A percentile compares a stretch with the other conserved stretches of the same genome.
Evolutionary conservation across 2,797 vertebrate genomes (phyloP).

Genomic region (Esox lucius): DNA sequence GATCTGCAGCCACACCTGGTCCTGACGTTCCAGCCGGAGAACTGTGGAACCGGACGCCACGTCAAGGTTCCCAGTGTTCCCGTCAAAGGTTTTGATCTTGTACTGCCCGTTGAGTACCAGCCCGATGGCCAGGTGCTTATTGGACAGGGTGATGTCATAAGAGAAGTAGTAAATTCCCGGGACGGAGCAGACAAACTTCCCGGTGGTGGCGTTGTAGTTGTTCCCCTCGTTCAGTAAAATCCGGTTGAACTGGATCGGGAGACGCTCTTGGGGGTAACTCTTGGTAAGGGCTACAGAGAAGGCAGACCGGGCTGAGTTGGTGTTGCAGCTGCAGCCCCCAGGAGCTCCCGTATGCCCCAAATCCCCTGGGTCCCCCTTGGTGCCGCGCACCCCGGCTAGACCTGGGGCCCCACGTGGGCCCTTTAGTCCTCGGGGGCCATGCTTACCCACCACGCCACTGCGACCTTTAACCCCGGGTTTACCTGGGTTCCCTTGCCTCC

Average conservation of each 20-base stretch:
- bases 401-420: slow-evolving; percentile 81
- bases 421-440: slow-evolving; percentile 86
- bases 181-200: slow-evolving; percentile 89
- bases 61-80: slow-evolving; percentile 94
- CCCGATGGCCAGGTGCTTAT: slow-evolving; percentile 95
- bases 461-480: slow-evolving; percentile 87
- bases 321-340: slow-evolving; percentile 85
- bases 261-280: slow-evolving; percentile 90
- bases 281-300: slow-evolving; percentile 94
- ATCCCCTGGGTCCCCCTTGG: slow-evolving; percentile 83
- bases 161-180: slow-evolving; percentile 95
- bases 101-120: slow-evolving; percentile 96
- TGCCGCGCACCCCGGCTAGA: slow-evolving; percentile 71
- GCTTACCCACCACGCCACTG: slow-evolving; percentile 84
- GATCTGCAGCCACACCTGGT: slow-evolving; percentile 98
- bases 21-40: slow-evolving; percentile 81
- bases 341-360: slow-evolving; percentile 77
- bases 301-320: slow-evolving; percentile 80
- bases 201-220: slow-evolving; percentile 88
- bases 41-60: slow-evolving; percentile 94
- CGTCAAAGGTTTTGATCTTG: slow-evolving; percentile 94
- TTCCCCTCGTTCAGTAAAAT: slow-evolving; percentile 93
- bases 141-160: slow-evolving; percentile 94
- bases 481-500: slow-evolving; percentile 85
- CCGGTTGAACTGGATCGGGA: slow-evolving; percentile 93